Conservation (phyloP, 2,113 vertebrate genomes). For the Sceloporus undulatus region DNA sequence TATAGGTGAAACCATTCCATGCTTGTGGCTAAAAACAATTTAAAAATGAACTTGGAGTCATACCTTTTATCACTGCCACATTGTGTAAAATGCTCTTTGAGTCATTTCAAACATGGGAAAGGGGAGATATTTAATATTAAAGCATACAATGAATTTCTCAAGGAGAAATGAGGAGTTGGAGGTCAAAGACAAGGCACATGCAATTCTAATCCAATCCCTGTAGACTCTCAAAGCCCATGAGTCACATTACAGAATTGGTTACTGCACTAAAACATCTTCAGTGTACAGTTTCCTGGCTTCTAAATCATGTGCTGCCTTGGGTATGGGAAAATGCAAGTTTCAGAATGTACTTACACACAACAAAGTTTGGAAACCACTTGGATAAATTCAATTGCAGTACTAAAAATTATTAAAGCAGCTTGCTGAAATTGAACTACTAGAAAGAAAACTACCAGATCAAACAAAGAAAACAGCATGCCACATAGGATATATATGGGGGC, state of each 20-base stretch:
- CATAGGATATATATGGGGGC: background rate
- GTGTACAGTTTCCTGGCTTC: conserved; percentile 20
- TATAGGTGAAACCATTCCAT: background rate
- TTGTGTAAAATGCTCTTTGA: background rate
- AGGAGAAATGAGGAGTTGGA: background rate
- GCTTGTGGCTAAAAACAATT: background rate
- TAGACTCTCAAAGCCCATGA: background rate
- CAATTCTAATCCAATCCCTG: background rate
- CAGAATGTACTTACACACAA: background rate
- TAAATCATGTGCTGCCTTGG: background rate
- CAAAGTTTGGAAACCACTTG: background rate
- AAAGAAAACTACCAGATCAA: background rate
- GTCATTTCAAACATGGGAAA: background rate
- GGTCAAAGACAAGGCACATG: background rate
- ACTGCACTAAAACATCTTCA: background rate
- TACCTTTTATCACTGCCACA: background rate
- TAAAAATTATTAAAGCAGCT: background rate
- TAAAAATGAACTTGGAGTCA: background rate
- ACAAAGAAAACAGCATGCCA: background rate
- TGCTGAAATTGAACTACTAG: background rate
- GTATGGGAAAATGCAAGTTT: conserved; percentile 31
- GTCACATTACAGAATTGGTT: background rate
- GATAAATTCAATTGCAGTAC: background rate
- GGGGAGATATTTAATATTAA: background rate
- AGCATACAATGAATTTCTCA: background rate